Evolutionary conservation across 2,797 vertebrate genomes (phyloP).

Genomic region (Neostethus bicornis): DNA sequence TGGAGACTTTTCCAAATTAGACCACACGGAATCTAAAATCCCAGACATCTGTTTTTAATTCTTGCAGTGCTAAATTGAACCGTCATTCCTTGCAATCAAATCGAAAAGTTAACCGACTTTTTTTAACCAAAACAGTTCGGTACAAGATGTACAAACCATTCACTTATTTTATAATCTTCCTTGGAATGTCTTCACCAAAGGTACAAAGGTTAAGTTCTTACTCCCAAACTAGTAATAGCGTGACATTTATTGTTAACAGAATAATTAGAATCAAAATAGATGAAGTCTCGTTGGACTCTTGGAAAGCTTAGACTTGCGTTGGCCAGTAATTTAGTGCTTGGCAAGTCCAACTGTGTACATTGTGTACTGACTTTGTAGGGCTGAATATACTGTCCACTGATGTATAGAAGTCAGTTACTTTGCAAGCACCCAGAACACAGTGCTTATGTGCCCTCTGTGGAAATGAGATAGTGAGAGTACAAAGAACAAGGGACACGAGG

Average conservation of each 20-base stretch:
- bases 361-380: conserved; percentile 78
- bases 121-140: too few relatives aligned
- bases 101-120: too few relatives aligned
- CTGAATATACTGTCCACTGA: conserved; percentile 80
- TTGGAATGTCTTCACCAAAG: not conserved
- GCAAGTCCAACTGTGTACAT: conserved; percentile 81
- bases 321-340: conserved; percentile 84
- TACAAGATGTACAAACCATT: too few relatives aligned
- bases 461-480: conserved; percentile 62
- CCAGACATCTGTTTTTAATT: too few relatives aligned
- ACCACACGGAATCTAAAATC: too few relatives aligned
- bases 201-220: conserved; percentile 46
- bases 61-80: too few relatives aligned
- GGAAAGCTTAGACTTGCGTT: conserved; percentile 68
- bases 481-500: conserved; percentile 33
- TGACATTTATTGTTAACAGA: conserved; percentile 64
- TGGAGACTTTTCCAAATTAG: too few relatives aligned
- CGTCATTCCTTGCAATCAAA: too few relatives aligned
- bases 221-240: conserved; percentile 26
- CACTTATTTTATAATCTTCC: too few relatives aligned
- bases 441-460: conserved; percentile 78
- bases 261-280: conserved; percentile 77
- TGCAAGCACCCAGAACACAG: conserved; percentile 76
- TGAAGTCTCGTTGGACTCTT: conserved; percentile 76
- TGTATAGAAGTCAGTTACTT: conserved; percentile 79